Evolutionary conservation across 2,888 invertebrate genomes (phyloP), one percentile per base, ranked within the genome.

Genomic region (Leptogaster cylindrica): DNA sequence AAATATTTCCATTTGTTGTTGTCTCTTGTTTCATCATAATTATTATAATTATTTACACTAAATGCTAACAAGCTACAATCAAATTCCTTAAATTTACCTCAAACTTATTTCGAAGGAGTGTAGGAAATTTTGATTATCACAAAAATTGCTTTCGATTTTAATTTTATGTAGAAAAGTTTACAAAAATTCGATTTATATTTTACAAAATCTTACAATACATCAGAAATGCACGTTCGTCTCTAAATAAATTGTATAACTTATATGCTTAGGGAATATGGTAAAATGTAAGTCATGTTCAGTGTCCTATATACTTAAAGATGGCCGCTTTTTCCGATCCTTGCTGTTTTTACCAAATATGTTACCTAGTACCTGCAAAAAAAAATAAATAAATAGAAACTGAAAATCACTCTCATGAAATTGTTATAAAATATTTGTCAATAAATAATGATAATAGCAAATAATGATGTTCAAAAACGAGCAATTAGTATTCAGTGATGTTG

Each of bases 341-440:
- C 87, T 89, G 79, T 89, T 90, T 81, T 89, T 90, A 44, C 90
- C 90, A 76, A 90, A 90, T 79, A 90, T 90, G 79, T 89, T 90
- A 63, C 90, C 90, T 75, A 90, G 85, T 73, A 84, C 84, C 84
- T 84, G 82, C 58, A 71, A 72, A 39, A 68, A 75, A 33, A 55
- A 46, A n/a, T 25, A n/a, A n/a, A n/a, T n/a, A n/a, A n/a, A n/a
- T n/a, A n/a, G n/a, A n/a, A n/a, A n/a, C n/a, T n/a, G n/a, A n/a
- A 61, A 28, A 36, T n/a, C 4, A 31, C 7, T 7, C 8, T 1
- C 20, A 28, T 28, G 25, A 3, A 8, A 23, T 16, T 25, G 20
- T 8, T 20, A 50, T 20, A 50, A n/a, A n/a, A n/a, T n/a, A n/a
- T n/a, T n/a, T n/a, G n/a, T n/a, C n/a, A n/a, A n/a, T n/a, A n/a